Percentiles rank a stretch among this genome's conserved stretches.
These are phyloP conservation scores for Acrocephalus scirpaceus DNA, from an alignment of 2,797 vertebrate species.

Conservation along the genomic window DNA sequence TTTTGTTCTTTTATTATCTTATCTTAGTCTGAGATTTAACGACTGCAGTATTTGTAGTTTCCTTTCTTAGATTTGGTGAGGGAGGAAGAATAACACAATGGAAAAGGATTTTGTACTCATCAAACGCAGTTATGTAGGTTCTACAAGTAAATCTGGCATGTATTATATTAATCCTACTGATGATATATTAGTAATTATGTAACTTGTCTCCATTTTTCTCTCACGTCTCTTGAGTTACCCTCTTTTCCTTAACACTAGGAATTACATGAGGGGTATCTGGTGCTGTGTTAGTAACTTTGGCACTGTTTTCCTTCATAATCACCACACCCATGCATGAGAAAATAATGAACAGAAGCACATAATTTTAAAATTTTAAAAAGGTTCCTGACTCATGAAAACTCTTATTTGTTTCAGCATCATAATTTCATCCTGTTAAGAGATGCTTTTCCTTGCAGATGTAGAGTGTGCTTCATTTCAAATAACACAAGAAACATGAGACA, in stretches of 20 bases:
- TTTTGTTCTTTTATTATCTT: neutral
- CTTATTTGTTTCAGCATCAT: neutral
- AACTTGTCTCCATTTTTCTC: neutral
- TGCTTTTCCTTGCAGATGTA: neutral
- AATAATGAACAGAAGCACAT: neutral
- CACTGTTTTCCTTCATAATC: neutral
- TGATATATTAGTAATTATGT: neutral
- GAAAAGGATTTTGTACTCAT: neutral
- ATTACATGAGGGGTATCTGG: neutral
- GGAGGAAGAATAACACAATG: neutral
- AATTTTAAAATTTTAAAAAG: neutral
- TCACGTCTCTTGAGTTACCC: rapidly evolving
- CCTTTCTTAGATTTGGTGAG: neutral
- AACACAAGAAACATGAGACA: neutral
- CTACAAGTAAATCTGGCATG: neutral
- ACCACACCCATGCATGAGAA: neutral
- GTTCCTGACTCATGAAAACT: neutral
- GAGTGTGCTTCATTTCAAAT: neutral
- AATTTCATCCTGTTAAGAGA: neutral
- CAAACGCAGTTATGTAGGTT: neutral
- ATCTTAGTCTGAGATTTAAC: neutral
- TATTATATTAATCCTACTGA: neutral
- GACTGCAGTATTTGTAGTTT: neutral
- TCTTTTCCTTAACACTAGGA: neutral
- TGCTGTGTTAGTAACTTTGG: neutral